These are phyloP conservation scores for Eupithecia subumbrata DNA, from an alignment of 2,888 invertebrate species.

Conservation along the genomic window DNA sequence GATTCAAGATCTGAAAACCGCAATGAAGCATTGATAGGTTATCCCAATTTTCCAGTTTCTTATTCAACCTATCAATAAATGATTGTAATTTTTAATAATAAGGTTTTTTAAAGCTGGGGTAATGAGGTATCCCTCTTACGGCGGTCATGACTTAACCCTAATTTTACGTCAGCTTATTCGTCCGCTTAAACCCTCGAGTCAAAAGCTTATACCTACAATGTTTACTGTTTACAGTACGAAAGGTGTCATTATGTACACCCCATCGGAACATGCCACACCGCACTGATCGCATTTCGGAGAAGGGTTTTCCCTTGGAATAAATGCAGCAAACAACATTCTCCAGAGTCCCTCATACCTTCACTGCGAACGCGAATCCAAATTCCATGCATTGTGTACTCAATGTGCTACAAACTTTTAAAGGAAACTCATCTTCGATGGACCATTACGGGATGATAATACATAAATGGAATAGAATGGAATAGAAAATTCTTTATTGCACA, in stretches of 20 bases:
- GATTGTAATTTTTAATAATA: too few species aligned
- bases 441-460: too few species aligned
- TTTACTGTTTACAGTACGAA: neutral
- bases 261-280: neutral
- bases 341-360: neutral
- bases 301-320: neutral
- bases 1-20: too few species aligned
- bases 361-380: neutral
- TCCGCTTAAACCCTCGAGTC: neutral
- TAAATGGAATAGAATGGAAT: too few species aligned
- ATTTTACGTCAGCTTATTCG: neutral
- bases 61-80: too few species aligned
- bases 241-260: neutral
- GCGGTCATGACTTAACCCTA: neutral
- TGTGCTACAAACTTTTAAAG: too few species aligned
- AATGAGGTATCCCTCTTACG: too few species aligned
- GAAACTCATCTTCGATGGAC: too few species aligned
- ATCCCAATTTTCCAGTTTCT: too few species aligned
- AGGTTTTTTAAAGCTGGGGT: too few species aligned
- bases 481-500: too few species aligned
- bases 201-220: neutral
- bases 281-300: slow-evolving; percentile 1
- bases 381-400: neutral
- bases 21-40: too few species aligned
- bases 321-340: slow-evolving; percentile 1